Base-by-base conservation (phyloP, 2,797 vertebrate genomes). In the Galagoides demidoff region DNA sequence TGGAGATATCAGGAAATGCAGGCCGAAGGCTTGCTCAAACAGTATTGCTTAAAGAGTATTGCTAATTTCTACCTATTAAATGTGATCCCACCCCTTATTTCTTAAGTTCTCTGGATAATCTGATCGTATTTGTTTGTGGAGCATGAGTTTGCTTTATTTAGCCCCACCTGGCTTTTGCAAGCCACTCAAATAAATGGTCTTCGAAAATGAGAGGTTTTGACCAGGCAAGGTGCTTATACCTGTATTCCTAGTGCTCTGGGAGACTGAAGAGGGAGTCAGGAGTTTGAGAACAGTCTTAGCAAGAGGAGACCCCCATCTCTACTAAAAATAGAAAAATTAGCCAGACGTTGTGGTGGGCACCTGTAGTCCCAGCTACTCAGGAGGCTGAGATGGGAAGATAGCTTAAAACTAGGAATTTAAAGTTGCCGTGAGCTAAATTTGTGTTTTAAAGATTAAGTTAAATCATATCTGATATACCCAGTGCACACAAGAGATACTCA, bases 1-100 rank as follows among this genome's bases (percentile, higher is more conserved):
- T 52, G 64, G 86, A 92, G 85, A 92, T 3, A 0, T 89, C 96
- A 95, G 71, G 93, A 88, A 94, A 97, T 70, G 39, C 88, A 97
- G 90, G 87, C 89, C 88, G 70, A 92, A 63, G 73, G 25, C 74
- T 57, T 64, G 55, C 85, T 93, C 93, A 85, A 88, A 97, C 93
- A 70, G 95, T 92, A 90, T 43, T 64, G 59, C 85, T 93, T 92
- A 85, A 88, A 97, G 94, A 70, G 95, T 92, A 90, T 43, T 92
- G 85, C 45, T 37, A 96, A 97, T 97, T 96, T 94, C 92, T 88
- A 93, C 84, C 19, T 88, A 87, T 89, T 97, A 95, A 61, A 73
- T 76, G 83, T 68, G 85, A 81, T 55, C 90, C 77, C 29, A 85
- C 10, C 83, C 31, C 94, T 92, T 94, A 78, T 68, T 95, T 97